Conservation (phyloP, 2,113 vertebrate species). For the Odocoileus virginianus region DNA sequence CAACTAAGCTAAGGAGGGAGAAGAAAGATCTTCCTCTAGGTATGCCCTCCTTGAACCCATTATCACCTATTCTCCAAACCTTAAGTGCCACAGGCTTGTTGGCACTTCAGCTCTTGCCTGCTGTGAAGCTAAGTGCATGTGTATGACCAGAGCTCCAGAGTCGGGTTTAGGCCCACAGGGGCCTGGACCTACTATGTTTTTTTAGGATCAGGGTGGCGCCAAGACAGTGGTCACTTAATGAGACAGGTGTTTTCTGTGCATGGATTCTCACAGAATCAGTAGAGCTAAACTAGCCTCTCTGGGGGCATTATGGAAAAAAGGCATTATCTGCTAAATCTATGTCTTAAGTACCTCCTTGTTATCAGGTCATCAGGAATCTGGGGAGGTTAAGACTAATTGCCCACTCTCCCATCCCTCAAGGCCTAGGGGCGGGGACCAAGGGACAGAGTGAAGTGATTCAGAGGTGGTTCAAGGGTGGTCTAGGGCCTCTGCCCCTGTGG, state of each 20-base stretch:
- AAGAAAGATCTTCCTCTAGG: slow-evolving; percentile 1
- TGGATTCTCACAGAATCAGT: background rate
- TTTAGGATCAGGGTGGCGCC: background rate
- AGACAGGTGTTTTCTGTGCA: slow-evolving; percentile 19
- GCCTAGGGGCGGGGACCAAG: background rate
- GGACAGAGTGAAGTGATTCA: background rate
- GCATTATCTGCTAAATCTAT: slow-evolving; percentile 29
- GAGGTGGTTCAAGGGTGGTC: background rate
- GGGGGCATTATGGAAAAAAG: slow-evolving; percentile 35
- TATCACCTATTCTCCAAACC: background rate
- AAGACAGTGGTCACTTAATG: slow-evolving; percentile 10
- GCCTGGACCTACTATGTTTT: background rate
- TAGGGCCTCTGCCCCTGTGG: background rate
- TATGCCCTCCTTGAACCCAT: background rate
- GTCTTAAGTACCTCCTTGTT: slow-evolving; percentile 49
- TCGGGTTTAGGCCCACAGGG: background rate
- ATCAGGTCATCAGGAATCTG: slow-evolving; percentile 56
- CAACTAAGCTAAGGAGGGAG: background rate
- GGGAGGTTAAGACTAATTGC: slow-evolving; percentile 55
- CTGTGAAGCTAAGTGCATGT: background rate
- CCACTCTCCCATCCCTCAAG: slow-evolving; percentile 26
- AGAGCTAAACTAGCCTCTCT: slow-evolving; percentile 1
- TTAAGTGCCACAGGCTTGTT: background rate
- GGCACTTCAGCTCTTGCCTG: background rate
- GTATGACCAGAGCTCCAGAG: background rate